Evolutionary conservation across 2,888 invertebrate species (phyloP).

Genomic region (Molanna angustata): DNA sequence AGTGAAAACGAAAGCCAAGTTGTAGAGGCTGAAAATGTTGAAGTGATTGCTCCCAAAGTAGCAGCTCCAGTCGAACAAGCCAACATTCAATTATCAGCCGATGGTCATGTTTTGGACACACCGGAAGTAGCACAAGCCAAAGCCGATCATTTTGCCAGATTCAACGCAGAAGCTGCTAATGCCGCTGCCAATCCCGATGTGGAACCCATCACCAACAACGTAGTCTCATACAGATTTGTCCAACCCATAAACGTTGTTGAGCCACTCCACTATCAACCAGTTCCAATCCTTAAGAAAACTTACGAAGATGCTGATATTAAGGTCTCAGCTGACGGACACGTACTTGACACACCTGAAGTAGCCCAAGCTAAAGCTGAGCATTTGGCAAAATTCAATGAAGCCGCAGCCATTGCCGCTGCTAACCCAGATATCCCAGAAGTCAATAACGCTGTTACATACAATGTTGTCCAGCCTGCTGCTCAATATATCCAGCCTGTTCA

Average conservation of each 20-base stretch:
- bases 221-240: conserved; percentile 4
- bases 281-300: conserved; percentile 1
- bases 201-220: background rate
- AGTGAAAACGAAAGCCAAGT: conserved; percentile 3
- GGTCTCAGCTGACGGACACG: conserved; percentile 15
- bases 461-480: conserved; percentile 6
- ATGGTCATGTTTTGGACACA: conserved; percentile 55
- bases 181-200: conserved; percentile 33
- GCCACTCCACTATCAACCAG: conserved; percentile 1
- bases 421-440: conserved; percentile 11
- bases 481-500: conserved; percentile 6
- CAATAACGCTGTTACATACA: conserved; percentile 4
- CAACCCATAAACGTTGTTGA: conserved; percentile 22
- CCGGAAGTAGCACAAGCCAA: conserved; percentile 62
- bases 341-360: conserved; percentile 60
- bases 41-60: conserved; percentile 13
- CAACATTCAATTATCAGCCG: conserved; percentile 24
- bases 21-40: conserved; percentile 14
- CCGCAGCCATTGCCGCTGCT: conserved; percentile 35
- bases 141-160: conserved; percentile 57
- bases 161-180: conserved; percentile 42
- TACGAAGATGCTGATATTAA: conserved; percentile 13
- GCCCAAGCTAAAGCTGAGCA: conserved; percentile 60
- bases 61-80: conserved; percentile 16
- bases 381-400: conserved; percentile 54